A percentile compares a stretch with the other conserved stretches of the same genome.
Evolutionary conservation across 2,888 invertebrate species (phyloP).

Genomic region (Hirtodrosophila trivittata): DNA sequence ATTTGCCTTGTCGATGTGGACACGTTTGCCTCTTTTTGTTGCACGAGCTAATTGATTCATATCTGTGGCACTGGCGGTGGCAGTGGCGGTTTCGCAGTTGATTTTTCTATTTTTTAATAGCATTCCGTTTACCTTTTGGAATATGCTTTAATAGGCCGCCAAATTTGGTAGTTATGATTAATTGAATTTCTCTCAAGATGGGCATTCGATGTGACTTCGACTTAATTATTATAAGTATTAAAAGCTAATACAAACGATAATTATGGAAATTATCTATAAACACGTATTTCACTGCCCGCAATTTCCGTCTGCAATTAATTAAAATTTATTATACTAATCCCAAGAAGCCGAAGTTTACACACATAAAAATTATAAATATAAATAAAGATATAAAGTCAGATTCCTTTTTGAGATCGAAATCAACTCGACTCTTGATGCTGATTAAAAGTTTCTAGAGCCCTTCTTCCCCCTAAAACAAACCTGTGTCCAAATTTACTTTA

Average conservation of each 20-base stretch:
- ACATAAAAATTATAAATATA: no score
- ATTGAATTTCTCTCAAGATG: slow-evolving; percentile 60
- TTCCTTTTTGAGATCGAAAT: no score
- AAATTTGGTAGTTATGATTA: slow-evolving; percentile 66
- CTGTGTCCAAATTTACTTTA: no score
- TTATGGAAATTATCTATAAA: slow-evolving; percentile 3
- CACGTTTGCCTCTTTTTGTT: slow-evolving; percentile 66
- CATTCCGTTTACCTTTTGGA: slow-evolving; percentile 45
- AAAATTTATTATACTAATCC: no score
- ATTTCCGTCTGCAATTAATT: slow-evolving; percentile 10
- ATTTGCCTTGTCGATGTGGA: slow-evolving; percentile 22
- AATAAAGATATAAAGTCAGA: no score
- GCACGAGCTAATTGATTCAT: slow-evolving; percentile 72
- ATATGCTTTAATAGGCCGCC: slow-evolving; percentile 46
- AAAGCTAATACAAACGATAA: slow-evolving; percentile 15
- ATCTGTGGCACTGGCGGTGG: slow-evolving; percentile 48
- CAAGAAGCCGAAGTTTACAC: no score
- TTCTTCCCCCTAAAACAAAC: no score
- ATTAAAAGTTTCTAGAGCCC: no score
- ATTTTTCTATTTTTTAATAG: slow-evolving; percentile 35
- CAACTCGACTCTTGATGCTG: no score
- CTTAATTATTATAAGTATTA: slow-evolving; percentile 30
- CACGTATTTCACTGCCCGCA: neutral
- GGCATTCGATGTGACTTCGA: slow-evolving; percentile 26
- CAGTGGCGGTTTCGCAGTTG: slow-evolving; percentile 38